Evolutionary conservation across 2,797 vertebrate species (phyloP), one percentile per base, ranked within the genome.

Genomic region (Sebastes steindachneri): DNA sequence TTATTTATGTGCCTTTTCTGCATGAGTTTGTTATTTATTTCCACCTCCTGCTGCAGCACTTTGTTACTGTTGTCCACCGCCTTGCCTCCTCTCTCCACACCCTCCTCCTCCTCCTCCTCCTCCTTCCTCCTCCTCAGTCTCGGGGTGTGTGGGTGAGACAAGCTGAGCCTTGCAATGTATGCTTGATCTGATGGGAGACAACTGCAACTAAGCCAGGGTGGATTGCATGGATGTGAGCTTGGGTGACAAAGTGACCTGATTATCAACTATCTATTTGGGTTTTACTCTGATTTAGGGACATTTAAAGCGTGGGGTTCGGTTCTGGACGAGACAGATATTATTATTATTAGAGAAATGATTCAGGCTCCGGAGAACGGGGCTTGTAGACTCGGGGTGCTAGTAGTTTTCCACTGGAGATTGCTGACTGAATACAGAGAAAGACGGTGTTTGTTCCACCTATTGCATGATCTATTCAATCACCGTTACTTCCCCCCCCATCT

Each of bases 391-490:
- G 45, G 55, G 86, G 76, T 90, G 78, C 81, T 84, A 29, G 89
- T 92, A 86, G 66, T 93, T 94, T 94, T 94, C 92, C 91, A 90
- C 81, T 88, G 62, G 53, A 88, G 60, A 77, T 80, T 86, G 75
- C 66, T 55, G 79, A 88, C 75, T 69, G 67, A 88, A 89, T 74
- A 86, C 73, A 88, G 69, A 87, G 75, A 86, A 68, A 68, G 74
- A 63, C n/a, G 1, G 68, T 54, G 64, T 77, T 75, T 84, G 73
- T 89, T 75, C 58, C 80, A 69, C 25, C 79, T 69, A 28, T 65
- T 63, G 57, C 70, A 48, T 51, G 10, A 45, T 64, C 23, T 10
- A 21, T 73, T 75, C 63, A 41, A 25, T 66, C 25, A 1, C 62
- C n/a, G 35, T 59, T 78, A 4, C 68, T 71, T 55, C 1, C 31